Percentiles rank a stretch among this genome's conserved stretches.
Conservation (phyloP, 2,113 vertebrate species). For the Pitta sordida region DNA sequence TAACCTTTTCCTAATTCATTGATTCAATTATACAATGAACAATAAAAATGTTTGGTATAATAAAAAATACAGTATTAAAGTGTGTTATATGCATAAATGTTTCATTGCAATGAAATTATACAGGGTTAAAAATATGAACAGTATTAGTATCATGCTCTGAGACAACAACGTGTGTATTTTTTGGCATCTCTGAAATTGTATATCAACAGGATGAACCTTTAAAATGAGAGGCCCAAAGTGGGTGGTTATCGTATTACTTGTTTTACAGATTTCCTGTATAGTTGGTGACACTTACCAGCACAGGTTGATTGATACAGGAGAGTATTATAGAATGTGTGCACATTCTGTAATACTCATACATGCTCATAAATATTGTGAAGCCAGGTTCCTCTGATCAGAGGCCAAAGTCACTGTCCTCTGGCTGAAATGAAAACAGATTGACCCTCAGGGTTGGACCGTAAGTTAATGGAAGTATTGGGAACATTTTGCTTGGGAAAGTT, state of each 20-base stretch:
- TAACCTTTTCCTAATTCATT: slow-evolving; percentile 62
- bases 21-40: slow-evolving; percentile 56
- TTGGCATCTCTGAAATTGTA: not conserved
- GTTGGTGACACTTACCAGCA: not conserved
- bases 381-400: not conserved
- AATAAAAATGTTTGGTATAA: slow-evolving; percentile 48
- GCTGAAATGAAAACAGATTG: not conserved
- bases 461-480: not conserved
- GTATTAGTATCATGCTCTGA: not conserved
- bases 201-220: not conserved
- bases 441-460: not conserved
- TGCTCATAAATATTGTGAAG: not conserved
- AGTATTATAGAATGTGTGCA: not conserved
- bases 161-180: not conserved
- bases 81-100: slow-evolving; percentile 41
- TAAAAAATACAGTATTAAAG: slow-evolving; percentile 44
- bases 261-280: not conserved
- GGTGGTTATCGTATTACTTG: not conserved
- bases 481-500: not conserved
- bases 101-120: slow-evolving; percentile 28
- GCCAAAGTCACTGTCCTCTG: not conserved
- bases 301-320: not conserved
- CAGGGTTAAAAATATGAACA: slow-evolving; percentile 9
- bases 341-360: too few species aligned
- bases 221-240: not conserved